Conservation (phyloP, 2,888 invertebrate genomes). For the Byasa hedistus region DNA sequence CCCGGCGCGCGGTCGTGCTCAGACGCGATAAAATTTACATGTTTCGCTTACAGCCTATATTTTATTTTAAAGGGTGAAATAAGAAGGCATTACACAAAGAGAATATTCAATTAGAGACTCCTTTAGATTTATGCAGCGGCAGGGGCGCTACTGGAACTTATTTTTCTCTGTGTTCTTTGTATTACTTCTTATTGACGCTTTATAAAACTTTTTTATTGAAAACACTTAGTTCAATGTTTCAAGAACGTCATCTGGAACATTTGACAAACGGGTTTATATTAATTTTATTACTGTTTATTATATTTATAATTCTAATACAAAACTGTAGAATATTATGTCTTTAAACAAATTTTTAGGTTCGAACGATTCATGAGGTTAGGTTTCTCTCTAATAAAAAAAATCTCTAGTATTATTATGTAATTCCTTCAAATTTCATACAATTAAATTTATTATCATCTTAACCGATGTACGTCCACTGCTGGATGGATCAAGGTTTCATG, state of each 20-base stretch:
- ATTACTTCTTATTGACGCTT: slow-evolving; percentile 20
- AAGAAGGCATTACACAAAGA: slow-evolving; percentile 72
- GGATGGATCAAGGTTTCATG: too few relatives aligned
- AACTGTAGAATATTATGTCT: too few relatives aligned
- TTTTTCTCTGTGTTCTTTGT: slow-evolving; percentile 44
- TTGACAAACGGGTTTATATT: too few relatives aligned
- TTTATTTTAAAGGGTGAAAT: slow-evolving; percentile 78
- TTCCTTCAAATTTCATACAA: too few relatives aligned
- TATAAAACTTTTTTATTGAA: slow-evolving; percentile 1
- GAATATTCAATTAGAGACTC: slow-evolving; percentile 77
- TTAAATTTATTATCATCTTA: too few relatives aligned
- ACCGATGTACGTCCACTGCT: too few relatives aligned
- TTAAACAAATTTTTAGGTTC: too few relatives aligned
- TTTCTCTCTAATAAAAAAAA: too few relatives aligned
- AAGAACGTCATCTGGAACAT: not conserved
- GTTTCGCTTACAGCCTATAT: slow-evolving; percentile 73
- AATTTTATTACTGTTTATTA: too few relatives aligned
- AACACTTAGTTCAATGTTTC: not conserved
- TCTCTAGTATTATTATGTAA: too few relatives aligned
- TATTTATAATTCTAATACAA: too few relatives aligned
- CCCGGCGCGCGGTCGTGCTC: slow-evolving; percentile 56
- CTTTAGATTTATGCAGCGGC: slow-evolving; percentile 65
- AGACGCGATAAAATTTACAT: slow-evolving; percentile 78
- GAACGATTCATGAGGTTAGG: too few relatives aligned
- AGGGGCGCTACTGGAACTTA: slow-evolving; percentile 49